Evolutionary conservation across 1,140 invertebrate species (phyloP).

Genomic region (Leguminivora glycinivorella): DNA sequence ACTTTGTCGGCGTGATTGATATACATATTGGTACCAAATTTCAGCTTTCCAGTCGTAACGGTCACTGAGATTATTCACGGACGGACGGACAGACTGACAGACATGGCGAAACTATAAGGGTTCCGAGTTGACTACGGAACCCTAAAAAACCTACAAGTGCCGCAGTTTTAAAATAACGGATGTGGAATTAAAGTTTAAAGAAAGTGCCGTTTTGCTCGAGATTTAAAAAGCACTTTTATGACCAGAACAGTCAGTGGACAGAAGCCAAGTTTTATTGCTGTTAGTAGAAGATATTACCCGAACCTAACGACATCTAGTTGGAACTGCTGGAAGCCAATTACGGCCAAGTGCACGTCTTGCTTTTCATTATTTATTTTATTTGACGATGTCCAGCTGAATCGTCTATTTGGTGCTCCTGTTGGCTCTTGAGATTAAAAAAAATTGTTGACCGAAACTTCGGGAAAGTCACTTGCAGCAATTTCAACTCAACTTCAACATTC

Average conservation of each 20-base stretch:
- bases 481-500: too few relatives aligned
- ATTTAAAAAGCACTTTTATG: constrained; percentile 7
- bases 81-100: too few relatives aligned
- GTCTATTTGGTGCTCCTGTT: neutral
- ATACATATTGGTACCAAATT: too few relatives aligned
- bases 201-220: constrained; percentile 3
- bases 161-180: too few relatives aligned
- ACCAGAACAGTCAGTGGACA: neutral
- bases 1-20: too few relatives aligned
- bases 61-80: too few relatives aligned
- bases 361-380: neutral
- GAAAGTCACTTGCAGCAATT: neutral
- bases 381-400: neutral
- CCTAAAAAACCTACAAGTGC: too few relatives aligned
- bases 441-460: neutral
- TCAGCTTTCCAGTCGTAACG: too few relatives aligned
- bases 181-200: neutral
- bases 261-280: constrained; percentile 10
- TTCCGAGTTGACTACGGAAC: too few relatives aligned
- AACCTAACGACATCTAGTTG: neutral
- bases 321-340: constrained; percentile 7
- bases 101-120: too few relatives aligned
- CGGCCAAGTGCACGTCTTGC: neutral
- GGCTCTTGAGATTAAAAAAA: neutral
- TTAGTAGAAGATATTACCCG: neutral